These are phyloP conservation scores for Brachyopa scutellaris DNA, from an alignment of 2,888 invertebrate species.

Conservation along the genomic window DNA sequence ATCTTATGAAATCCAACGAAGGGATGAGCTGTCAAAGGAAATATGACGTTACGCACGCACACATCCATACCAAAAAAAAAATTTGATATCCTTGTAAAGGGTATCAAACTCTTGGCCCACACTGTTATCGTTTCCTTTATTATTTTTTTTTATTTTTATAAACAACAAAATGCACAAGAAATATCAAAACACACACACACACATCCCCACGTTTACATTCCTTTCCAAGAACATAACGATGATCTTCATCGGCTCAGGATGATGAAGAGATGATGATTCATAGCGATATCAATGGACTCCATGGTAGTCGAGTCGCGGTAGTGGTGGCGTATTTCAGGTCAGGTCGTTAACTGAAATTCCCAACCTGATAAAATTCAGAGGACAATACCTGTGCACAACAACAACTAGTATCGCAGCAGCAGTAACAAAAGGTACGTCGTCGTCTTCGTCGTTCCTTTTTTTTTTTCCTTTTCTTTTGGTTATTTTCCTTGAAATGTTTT, in stretches of 20 bases:
- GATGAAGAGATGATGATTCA: slow-evolving; percentile 41
- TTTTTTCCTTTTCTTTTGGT: slow-evolving; percentile 14
- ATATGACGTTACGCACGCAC: too few species aligned
- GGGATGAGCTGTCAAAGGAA: too few species aligned
- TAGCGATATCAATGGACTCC: slow-evolving; percentile 4
- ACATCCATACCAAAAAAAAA: too few species aligned
- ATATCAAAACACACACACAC: background rate
- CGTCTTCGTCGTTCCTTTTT: slow-evolving; percentile 14
- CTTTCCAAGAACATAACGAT: slow-evolving; percentile 35
- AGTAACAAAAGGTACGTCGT: slow-evolving; percentile 37
- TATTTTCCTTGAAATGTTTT: slow-evolving; percentile 27
- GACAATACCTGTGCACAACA: slow-evolving; percentile 45
- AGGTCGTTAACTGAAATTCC: slow-evolving; percentile 58
- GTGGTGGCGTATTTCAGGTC: slow-evolving; percentile 27
- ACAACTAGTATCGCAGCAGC: slow-evolving; percentile 33
- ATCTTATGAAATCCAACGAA: too few species aligned
- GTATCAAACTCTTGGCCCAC: slow-evolving; percentile 13
- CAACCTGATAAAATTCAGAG: slow-evolving; percentile 45
- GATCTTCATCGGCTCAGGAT: slow-evolving; percentile 28
- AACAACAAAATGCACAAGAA: background rate
- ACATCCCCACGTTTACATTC: background rate
- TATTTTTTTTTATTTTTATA: background rate
- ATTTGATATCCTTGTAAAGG: too few species aligned
- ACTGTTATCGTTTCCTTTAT: background rate
- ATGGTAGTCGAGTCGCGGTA: background rate